phyloP scores from a whole-genome alignment of 2,888 invertebrate species.

The Ormyrus rosae region DNA sequence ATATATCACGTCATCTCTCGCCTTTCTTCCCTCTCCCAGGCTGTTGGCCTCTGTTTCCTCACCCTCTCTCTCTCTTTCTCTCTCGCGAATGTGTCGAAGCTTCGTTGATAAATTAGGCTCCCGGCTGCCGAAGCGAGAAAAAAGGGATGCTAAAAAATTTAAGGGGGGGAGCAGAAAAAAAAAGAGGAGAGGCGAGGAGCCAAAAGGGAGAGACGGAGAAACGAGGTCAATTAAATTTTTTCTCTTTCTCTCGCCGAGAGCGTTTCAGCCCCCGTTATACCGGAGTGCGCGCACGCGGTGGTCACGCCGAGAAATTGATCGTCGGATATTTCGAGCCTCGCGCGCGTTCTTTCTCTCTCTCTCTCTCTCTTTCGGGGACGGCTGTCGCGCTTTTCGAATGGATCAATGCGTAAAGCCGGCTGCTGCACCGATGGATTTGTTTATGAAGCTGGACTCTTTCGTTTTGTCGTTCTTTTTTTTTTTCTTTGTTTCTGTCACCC shows the following conservation, averaged over 20 bases:
- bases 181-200: background rate
- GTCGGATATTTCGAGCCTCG: constrained; percentile 30
- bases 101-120: constrained; percentile 37
- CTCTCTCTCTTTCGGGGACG: background rate
- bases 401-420: constrained; percentile 3
- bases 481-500: background rate
- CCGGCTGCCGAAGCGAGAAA: background rate
- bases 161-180: background rate
- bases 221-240: constrained; percentile 50
- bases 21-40: background rate
- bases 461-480: background rate
- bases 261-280: no score
- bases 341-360: no score
- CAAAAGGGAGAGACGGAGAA: background rate
- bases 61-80: background rate
- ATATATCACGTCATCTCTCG: constrained; percentile 24
- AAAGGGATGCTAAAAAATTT: constrained; percentile 31
- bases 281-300: background rate
- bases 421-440: background rate
- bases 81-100: background rate
- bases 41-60: background rate
- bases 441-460: background rate
- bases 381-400: constrained; percentile 6
- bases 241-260: background rate
- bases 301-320: constrained; percentile 33